phyloP scores from a whole-genome alignment of 2,888 invertebrate species.

The Sarcophaga carnaria region DNA sequence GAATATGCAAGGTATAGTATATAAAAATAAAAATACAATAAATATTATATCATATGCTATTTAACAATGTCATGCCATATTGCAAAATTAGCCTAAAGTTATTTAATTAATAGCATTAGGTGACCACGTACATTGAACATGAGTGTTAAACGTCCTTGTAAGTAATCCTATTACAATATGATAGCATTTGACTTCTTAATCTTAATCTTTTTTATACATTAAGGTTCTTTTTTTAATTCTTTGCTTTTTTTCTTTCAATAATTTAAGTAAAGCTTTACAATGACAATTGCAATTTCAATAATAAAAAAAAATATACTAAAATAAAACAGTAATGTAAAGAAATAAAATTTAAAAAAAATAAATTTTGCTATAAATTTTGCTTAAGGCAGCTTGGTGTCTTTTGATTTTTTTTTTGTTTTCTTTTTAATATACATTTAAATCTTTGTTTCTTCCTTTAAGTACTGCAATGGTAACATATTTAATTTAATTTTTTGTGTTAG shows the following conservation, averaged over 20 bases:
- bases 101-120: background rate
- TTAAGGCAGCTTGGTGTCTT: slow-evolving; percentile 65
- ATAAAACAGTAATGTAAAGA: background rate
- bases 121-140: background rate
- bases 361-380: slow-evolving; percentile 29
- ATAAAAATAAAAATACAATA: slow-evolving; percentile 19
- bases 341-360: slow-evolving; percentile 37
- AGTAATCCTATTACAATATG: background rate
- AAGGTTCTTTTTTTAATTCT: slow-evolving; percentile 18
- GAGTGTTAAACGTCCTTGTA: background rate
- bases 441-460: slow-evolving; percentile 49
- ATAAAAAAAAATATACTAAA: slow-evolving; percentile 13
- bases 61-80: background rate
- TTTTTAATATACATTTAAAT: slow-evolving; percentile 25
- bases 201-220: background rate
- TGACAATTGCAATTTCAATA: slow-evolving; percentile 25
- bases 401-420: background rate
- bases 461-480: slow-evolving; percentile 48
- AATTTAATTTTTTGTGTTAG: background rate
- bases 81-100: background rate
- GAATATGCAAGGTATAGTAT: background rate
- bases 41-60: slow-evolving; percentile 8
- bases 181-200: background rate
- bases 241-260: background rate
- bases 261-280: slow-evolving; percentile 21